Evolutionary conservation across 2,888 invertebrate genomes (phyloP), one percentile per base, ranked within the genome.

Genomic region (Coenonympha glycerion): DNA sequence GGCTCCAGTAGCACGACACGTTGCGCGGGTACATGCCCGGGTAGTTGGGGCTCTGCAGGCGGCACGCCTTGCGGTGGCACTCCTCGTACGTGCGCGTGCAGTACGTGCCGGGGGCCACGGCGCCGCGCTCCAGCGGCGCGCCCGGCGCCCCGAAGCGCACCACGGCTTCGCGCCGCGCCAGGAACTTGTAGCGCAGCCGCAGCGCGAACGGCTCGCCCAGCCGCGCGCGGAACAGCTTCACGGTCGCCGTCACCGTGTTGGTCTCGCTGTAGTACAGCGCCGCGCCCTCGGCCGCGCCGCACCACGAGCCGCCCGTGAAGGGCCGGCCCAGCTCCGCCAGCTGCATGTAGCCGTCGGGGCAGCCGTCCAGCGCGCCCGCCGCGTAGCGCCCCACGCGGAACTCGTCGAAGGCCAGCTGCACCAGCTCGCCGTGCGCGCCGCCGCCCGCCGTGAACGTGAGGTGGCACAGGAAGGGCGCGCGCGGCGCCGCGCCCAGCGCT

Each of bases 401-500:
- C 68, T 94, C 93, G 74, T 96, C 95, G 89, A 96, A 95, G 60
- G 95, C 92, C 52, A 95, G 88, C 90, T 95, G 95, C 55, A 96
- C 94, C 62, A 96, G 91, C 80, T 96, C 96, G 52, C 96, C 96
- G 81, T 94, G 94, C 66, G 92, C 91, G 70, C 92, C 92, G 59
- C 96, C 95, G 71, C 94, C 95, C 70, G 96, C 96, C 66, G 95
- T 95, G 87, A 96, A 96, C 62, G 95, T 96, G 68, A 97, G 90
- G 81, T 95, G 95, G 80, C 96, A 96, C 57, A 95, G 89, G 82
- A 95, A 95, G 26, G 96, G 96, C 67, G 95, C 90, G 63, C 93
- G 90, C 66, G 92, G 91, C 45, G 93, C 92, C 64, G 92, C 91
- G 63, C 91, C 90, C 70, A 95, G 90, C 63, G 90, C 91, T 75